Conservation (phyloP, 2,113 vertebrate genomes). For the Calidris pugnax region DNA sequence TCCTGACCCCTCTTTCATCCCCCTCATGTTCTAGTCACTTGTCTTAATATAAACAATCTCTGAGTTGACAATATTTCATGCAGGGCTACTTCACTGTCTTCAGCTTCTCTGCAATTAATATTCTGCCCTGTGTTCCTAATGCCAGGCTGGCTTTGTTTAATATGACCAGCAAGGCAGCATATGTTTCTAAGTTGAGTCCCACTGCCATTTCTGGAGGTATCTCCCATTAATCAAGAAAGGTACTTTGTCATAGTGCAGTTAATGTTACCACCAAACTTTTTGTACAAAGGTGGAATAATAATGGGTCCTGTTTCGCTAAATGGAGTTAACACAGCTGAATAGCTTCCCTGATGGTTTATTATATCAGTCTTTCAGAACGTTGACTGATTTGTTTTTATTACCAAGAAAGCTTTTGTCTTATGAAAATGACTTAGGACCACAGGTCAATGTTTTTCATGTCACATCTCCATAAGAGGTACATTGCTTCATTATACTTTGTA, state of each 20-base stretch:
- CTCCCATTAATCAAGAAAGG: constrained; percentile 40
- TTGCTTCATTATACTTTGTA: constrained; percentile 48
- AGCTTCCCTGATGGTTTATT: constrained; percentile 37
- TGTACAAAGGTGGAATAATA: constrained; percentile 35
- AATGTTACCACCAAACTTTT: constrained; percentile 46
- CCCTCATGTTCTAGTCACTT: not conserved
- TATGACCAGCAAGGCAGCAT: not conserved
- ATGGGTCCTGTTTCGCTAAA: not conserved
- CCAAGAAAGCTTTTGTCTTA: constrained; percentile 68
- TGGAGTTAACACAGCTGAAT: constrained; percentile 16
- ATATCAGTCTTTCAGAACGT: constrained; percentile 46
- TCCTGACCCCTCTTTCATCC: not conserved
- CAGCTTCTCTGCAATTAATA: constrained; percentile 11
- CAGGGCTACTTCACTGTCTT: not conserved
- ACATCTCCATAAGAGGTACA: constrained; percentile 30
- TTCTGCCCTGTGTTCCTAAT: not conserved
- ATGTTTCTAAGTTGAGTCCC: not conserved
- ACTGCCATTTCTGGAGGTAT: constrained; percentile 7
- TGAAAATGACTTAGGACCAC: constrained; percentile 50
- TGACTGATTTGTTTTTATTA: constrained; percentile 57
- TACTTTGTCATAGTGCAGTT: constrained; percentile 34
- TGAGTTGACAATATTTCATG: not conserved
- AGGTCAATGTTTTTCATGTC: constrained; percentile 64
- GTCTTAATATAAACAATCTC: not conserved
- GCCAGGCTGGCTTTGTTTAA: constrained; percentile 22